Percentiles rank a stretch among this genome's conserved stretches.
These are phyloP conservation scores for Anisognathus igniventris DNA, from an alignment of 2,797 vertebrate species.

Conservation along the genomic window DNA sequence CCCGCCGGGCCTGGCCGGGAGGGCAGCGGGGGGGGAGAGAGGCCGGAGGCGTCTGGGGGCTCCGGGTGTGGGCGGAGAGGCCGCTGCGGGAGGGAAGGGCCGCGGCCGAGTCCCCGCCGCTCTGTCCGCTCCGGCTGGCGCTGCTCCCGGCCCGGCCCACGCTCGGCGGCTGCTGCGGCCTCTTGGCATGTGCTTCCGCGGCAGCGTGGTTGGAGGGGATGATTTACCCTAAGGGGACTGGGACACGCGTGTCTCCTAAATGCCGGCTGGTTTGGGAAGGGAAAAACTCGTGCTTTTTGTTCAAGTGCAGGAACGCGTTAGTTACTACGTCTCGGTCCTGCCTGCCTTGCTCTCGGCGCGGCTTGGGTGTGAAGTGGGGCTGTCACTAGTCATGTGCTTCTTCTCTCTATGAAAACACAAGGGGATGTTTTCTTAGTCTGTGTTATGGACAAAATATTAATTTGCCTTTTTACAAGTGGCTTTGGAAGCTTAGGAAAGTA, in stretches of 20 bases:
- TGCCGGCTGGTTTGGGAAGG: neutral
- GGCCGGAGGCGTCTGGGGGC: neutral
- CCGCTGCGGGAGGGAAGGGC: neutral
- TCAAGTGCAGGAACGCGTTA: neutral
- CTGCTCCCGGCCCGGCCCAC: neutral
- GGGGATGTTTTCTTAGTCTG: neutral
- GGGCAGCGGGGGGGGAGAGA: neutral
- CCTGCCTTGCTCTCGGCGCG: neutral
- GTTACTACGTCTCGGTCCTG: neutral
- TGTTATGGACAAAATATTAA: neutral
- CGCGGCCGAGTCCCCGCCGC: too few species aligned
- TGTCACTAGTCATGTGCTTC: rapidly evolving
- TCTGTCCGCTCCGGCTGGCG: neutral
- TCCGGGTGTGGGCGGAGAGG: neutral
- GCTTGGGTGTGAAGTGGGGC: neutral
- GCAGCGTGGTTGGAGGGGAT: neutral
- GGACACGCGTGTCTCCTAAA: rapidly evolving
- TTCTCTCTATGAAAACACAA: neutral
- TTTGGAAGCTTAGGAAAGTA: neutral
- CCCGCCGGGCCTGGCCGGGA: neutral
- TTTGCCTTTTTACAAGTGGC: neutral
- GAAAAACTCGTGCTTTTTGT: neutral
- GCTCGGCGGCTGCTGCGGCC: neutral
- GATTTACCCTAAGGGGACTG: neutral
- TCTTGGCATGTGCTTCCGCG: neutral